A percentile compares a stretch with the other conserved stretches of the same genome.
Conservation (phyloP, 2,888 invertebrate species). For the Acanthosepion lycidas region DNA sequence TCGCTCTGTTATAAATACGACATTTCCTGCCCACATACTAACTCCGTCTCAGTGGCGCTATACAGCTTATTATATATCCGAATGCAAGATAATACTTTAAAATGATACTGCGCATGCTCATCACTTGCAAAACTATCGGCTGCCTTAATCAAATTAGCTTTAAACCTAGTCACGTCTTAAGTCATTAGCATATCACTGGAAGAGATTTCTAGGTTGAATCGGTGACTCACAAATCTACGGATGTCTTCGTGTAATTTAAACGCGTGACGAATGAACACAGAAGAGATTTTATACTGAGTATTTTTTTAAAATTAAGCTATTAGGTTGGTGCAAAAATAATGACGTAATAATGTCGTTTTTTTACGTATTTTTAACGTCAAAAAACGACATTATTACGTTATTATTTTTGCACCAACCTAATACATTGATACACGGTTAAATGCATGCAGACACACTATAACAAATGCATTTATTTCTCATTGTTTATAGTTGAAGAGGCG, state of each 20-base stretch:
- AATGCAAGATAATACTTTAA: background rate
- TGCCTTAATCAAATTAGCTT: background rate
- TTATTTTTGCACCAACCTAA: too few species aligned
- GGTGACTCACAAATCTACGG: background rate
- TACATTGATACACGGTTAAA: background rate
- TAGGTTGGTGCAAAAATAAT: too few species aligned
- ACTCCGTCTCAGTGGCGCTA: background rate
- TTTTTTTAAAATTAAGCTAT: too few species aligned
- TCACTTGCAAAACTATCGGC: background rate
- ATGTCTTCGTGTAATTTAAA: background rate
- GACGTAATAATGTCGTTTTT: too few species aligned
- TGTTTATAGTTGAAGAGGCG: too few species aligned
- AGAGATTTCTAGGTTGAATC: background rate
- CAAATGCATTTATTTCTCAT: too few species aligned
- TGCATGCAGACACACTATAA: background rate
- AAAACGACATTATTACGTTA: too few species aligned
- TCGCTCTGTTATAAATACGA: background rate
- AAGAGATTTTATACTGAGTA: background rate
- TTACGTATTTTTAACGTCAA: too few species aligned
- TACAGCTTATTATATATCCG: background rate
- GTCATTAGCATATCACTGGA: background rate
- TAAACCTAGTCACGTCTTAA: background rate
- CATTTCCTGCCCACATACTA: background rate
- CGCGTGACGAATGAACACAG: background rate
- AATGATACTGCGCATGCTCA: background rate